phyloP scores from a whole-genome alignment of 2,888 invertebrate genomes.

The Drosophila neotestacea region DNA sequence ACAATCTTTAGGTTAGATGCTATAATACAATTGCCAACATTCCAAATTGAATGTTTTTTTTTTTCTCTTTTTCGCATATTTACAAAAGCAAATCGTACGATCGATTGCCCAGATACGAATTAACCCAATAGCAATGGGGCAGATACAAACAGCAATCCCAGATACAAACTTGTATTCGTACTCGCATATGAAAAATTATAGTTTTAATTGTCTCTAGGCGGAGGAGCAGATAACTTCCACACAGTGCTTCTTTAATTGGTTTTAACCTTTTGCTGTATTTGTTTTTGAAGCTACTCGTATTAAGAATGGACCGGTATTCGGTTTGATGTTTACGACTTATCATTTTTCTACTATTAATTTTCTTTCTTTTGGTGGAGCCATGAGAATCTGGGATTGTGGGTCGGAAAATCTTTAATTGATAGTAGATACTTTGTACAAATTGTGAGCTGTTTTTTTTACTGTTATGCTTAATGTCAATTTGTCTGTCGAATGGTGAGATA shows the following conservation, averaged over 20 bases:
- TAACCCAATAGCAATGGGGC: slow-evolving; percentile 52
- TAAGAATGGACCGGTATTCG: not conserved
- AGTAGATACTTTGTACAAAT: not conserved
- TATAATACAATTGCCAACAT: slow-evolving; percentile 38
- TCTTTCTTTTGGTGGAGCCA: no score
- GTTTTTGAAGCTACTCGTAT: slow-evolving; percentile 28
- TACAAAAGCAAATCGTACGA: slow-evolving; percentile 51
- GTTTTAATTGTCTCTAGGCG: slow-evolving; percentile 56
- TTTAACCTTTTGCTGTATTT: slow-evolving; percentile 43
- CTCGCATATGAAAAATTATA: slow-evolving; percentile 64
- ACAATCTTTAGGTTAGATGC: slow-evolving; percentile 32
- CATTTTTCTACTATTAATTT: slow-evolving; percentile 48
- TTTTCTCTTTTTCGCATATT: slow-evolving; percentile 10
- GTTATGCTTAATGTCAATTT: slow-evolving; percentile 6
- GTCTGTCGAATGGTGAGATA: not conserved
- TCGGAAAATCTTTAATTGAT: slow-evolving; percentile 31
- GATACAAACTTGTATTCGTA: slow-evolving; percentile 7
- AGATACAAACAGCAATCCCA: slow-evolving; percentile 47
- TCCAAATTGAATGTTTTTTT: slow-evolving; percentile 58
- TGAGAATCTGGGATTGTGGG: slow-evolving; percentile 21
- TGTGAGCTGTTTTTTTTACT: not conserved
- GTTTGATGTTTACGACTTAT: slow-evolving; percentile 42
- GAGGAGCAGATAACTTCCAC: slow-evolving; percentile 17
- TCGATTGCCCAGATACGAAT: slow-evolving; percentile 72
- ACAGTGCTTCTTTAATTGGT: slow-evolving; percentile 63